phyloP scores from a whole-genome alignment of 37 sponge, comb jelly and placozoan species.

The Cliona cf. orientalis region DNA sequence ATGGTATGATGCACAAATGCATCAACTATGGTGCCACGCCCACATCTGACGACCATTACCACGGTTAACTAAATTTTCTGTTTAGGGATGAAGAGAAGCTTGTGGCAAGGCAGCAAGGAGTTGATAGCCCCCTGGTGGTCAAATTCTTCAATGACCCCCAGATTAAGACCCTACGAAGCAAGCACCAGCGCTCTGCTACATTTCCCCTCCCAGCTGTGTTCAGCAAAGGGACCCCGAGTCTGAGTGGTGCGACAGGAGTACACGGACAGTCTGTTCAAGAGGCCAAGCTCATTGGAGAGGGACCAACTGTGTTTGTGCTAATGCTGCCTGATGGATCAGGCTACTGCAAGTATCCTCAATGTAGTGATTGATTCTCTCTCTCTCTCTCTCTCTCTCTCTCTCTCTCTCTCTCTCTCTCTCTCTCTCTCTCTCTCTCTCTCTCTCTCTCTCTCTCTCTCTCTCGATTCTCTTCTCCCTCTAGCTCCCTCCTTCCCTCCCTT shows the following conservation, averaged over 20 bases:
- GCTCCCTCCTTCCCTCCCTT: no score
- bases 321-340: constrained; percentile 80
- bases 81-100: constrained; percentile 56
- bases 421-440: not conserved
- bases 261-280: no score
- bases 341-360: constrained; percentile 51
- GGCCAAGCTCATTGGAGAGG: constrained; percentile 39
- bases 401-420: not conserved
- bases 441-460: constrained; percentile 1
- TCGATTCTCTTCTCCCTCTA: no score
- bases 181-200: constrained; percentile 57
- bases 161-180: constrained; percentile 26
- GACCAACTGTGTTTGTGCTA: constrained; percentile 36
- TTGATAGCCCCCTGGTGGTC: constrained; percentile 62
- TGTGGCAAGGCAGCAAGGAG: constrained; percentile 66
- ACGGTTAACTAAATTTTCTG: no score
- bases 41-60: no score
- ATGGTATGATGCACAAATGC: not conserved
- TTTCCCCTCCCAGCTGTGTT: constrained; percentile 57
- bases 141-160: constrained; percentile 68
- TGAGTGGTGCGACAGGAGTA: constrained; percentile 6
- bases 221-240: constrained; percentile 49
- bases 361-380: not conserved
- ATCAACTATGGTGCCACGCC: no score
- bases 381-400: not conserved